phyloP scores from a whole-genome alignment of 2,888 invertebrate genomes.

The Drymonia ruficornis region DNA sequence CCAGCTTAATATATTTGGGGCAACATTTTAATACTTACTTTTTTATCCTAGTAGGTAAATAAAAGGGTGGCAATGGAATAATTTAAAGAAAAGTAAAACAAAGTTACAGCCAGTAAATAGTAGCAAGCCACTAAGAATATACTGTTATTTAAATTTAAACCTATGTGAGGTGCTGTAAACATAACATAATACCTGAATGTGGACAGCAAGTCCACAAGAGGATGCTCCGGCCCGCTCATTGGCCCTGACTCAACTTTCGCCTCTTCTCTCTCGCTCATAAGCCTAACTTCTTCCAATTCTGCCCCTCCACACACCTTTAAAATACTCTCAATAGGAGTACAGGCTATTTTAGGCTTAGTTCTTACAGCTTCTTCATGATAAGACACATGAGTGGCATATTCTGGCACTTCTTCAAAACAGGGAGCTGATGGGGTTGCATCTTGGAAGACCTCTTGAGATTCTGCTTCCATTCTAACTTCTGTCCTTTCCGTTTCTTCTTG shows the following conservation, averaged over 20 bases:
- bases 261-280: conserved; percentile 70
- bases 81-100: no score
- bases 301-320: conserved; percentile 61
- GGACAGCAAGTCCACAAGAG: conserved; percentile 71
- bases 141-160: no score
- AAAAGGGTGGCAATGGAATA: no score
- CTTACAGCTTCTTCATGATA: conserved; percentile 28
- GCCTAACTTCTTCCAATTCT: conserved; percentile 64
- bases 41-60: no score
- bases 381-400: conserved; percentile 11
- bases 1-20: no score
- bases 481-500: neutral
- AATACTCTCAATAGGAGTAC: conserved; percentile 68
- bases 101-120: no score
- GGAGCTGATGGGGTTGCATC: conserved; percentile 66
- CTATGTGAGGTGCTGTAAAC: no score
- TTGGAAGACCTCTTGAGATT: conserved; percentile 12
- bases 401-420: conserved; percentile 48
- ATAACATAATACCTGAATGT: conserved; percentile 64
- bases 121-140: no score
- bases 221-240: conserved; percentile 66
- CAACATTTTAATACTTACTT: no score
- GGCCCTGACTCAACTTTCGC: conserved; percentile 67
- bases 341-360: conserved; percentile 46
- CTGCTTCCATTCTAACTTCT: conserved; percentile 6